A percentile compares a stretch with the other conserved stretches of the same genome.
phyloP scores from a whole-genome alignment of 2,888 invertebrate genomes.

The Orthosia cruda region DNA sequence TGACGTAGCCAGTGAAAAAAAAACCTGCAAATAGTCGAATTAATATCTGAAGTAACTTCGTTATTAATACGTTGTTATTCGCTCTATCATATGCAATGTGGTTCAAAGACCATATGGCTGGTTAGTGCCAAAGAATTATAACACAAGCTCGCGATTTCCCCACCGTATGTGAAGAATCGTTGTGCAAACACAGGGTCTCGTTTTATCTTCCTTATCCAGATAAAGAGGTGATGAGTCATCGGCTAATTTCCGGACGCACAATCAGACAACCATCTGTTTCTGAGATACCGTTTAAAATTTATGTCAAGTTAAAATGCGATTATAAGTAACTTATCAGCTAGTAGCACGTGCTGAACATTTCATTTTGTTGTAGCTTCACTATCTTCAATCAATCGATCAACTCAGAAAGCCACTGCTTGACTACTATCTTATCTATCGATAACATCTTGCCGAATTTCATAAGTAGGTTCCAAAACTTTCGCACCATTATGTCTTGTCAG shows the following conservation, averaged over 20 bases:
- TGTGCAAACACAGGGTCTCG: slow-evolving; percentile 77
- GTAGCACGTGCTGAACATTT: slow-evolving; percentile 46
- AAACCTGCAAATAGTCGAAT: not conserved
- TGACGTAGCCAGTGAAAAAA: not conserved
- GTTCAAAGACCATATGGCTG: slow-evolving; percentile 63
- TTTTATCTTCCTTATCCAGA: slow-evolving; percentile 85
- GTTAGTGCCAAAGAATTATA: slow-evolving; percentile 56
- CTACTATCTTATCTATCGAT: slow-evolving; percentile 43
- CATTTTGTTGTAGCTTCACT: slow-evolving; percentile 39
- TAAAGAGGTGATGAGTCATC: slow-evolving; percentile 85
- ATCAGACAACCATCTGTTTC: slow-evolving; percentile 88
- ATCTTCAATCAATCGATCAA: slow-evolving; percentile 43
- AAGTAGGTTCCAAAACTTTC: slow-evolving; percentile 31
- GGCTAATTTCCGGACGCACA: slow-evolving; percentile 83
- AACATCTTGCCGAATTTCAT: slow-evolving; percentile 24
- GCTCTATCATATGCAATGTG: slow-evolving; percentile 18
- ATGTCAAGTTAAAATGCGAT: slow-evolving; percentile 75
- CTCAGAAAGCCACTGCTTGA: slow-evolving; percentile 16
- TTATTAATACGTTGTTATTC: slow-evolving; percentile 2
- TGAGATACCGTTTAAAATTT: slow-evolving; percentile 83
- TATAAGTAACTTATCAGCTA: slow-evolving; percentile 54
- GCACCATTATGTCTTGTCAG: slow-evolving; percentile 9
- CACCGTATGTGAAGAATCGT: slow-evolving; percentile 65
- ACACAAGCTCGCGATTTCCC: slow-evolving; percentile 60
- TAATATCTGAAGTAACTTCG: not conserved